phyloP scores from a whole-genome alignment of 35 echinoderm and acorn worm genomes.

The Nesometra sesokonis region DNA sequence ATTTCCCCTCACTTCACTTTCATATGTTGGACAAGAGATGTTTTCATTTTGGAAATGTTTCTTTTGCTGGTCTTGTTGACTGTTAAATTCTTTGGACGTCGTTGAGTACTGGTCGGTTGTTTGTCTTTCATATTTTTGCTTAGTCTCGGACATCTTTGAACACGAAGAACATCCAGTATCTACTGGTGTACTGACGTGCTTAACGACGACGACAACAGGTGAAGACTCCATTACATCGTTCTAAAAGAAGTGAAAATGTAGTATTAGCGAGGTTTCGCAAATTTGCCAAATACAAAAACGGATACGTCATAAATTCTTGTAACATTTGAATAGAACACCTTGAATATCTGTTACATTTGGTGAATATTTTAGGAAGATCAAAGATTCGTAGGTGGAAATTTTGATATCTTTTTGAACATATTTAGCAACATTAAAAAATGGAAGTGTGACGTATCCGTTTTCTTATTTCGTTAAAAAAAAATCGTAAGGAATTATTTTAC shows the following conservation, averaged over 20 bases:
- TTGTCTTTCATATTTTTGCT: background rate
- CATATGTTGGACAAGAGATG: background rate
- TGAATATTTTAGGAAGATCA: no score
- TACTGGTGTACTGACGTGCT: background rate
- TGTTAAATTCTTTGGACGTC: background rate
- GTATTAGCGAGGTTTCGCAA: no score
- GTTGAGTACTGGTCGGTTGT: background rate
- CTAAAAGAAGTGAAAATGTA: background rate
- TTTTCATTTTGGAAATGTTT: background rate
- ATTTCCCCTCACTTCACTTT: background rate
- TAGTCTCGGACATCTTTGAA: background rate
- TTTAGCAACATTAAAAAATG: no score
- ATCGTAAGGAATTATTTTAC: no score
- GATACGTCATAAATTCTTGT: no score
- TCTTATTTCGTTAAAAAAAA: no score
- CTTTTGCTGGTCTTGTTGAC: background rate
- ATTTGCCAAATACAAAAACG: no score
- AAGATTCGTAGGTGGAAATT: no score
- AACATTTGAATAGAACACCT: no score
- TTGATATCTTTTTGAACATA: no score
- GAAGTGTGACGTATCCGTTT: no score
- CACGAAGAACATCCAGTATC: background rate
- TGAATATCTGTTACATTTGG: no score
- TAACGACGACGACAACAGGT: background rate
- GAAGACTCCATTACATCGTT: background rate